phyloP scores from a whole-genome alignment of 1,140 invertebrate genomes.

The Triops longicaudatus region DNA sequence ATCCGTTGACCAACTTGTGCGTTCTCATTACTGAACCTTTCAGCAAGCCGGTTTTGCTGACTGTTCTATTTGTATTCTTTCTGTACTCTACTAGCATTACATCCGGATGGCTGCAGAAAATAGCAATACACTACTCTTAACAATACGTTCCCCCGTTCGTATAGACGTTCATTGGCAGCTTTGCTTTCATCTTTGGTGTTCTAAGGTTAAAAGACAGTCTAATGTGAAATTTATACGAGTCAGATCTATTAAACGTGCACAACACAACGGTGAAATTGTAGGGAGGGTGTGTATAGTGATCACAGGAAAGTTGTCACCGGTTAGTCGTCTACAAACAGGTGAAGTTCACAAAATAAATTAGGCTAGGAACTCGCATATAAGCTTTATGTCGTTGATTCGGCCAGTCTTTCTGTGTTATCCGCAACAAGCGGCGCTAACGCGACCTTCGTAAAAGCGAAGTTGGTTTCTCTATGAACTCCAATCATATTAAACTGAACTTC shows the following conservation, averaged over 20 bases:
- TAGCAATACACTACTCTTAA: too few relatives aligned
- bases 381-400: background rate
- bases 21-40: background rate
- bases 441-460: background rate
- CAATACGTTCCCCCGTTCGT: too few relatives aligned
- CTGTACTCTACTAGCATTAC: background rate
- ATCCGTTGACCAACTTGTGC: background rate
- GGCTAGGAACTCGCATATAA: background rate
- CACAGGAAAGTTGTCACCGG: background rate
- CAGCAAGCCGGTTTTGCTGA: background rate
- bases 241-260: background rate
- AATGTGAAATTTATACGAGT: background rate
- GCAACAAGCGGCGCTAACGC: background rate
- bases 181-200: background rate
- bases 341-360: background rate
- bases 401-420: background rate
- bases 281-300: background rate
- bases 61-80: background rate
- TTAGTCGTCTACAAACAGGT: background rate
- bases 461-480: background rate
- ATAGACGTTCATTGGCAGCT: too few relatives aligned
- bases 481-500: conserved; percentile 18
- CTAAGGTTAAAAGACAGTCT: background rate
- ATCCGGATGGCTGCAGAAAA: too few relatives aligned
- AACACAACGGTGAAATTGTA: background rate